Evolutionary conservation across 1,140 invertebrate species (phyloP), one percentile per base, ranked within the genome.

Genomic region (Drosophila paulistorum): DNA sequence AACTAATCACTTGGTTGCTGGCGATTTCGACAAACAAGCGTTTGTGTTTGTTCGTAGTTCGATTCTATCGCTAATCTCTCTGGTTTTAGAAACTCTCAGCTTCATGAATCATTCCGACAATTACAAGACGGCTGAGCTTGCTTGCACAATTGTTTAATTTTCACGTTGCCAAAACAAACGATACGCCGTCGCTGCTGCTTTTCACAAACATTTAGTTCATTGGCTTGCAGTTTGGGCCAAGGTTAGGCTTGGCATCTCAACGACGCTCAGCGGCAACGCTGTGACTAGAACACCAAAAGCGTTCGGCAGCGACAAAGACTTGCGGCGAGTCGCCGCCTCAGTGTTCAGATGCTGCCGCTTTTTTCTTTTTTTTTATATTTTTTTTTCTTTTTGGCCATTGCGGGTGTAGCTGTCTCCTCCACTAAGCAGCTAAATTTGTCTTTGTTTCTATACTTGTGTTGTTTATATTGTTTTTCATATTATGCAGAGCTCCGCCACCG

Each of bases 171-270:
- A 89, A 81, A 77, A 73, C 66, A 65, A 35, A 67, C 68, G 67
- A 72, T 62, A 45, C 30, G 59, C 61, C 57, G 65, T 37, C 45
- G 65, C n/a, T 41, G 80, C 61, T 73, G 76, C 55, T 86, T 89
- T 89, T 89, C 85, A 89, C 85, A 89, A 84, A 79, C 84, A 89
- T 89, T 89, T 89, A 89, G 84, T 89, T 89, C 84, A 89, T 89
- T 89, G 84, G 84, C 84, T 89, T 74, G 71, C 74, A 84, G 84
- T 89, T 89, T 89, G 78, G 84, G 84, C 84, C 84, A 89, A 89
- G 84, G 84, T 89, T 89, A 86, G 26, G 45, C 67, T 51, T 80
- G 84, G 80, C 79, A 82, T 82, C 79, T 82, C 70, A 71, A 82
- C 11, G 37, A 39, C 11, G 37, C 37, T 39, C 37, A 39, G 68